Evolutionary conservation across 2,113 vertebrate species (phyloP), one percentile per base, ranked within the genome.

Genomic region (Scophthalmus maximus): DNA sequence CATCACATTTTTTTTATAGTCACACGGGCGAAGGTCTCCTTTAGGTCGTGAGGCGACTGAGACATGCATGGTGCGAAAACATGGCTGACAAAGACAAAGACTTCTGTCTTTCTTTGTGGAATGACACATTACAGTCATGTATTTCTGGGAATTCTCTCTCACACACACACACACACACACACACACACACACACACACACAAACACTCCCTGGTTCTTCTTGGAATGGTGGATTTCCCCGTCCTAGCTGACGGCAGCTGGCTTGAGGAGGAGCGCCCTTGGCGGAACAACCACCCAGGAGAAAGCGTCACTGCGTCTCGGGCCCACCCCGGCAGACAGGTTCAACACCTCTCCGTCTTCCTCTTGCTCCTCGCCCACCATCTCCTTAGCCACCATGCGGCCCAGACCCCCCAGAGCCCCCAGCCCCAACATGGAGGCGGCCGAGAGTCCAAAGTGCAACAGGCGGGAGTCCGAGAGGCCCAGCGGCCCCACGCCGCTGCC

Each of bases 211-310:
- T 66, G 36, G 2, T 32, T 67, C 11, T 40, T 6, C 32, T 3
- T 27, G 8, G 26, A 7, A n/a, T 46, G 8, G 10, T 1, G 25
- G 17, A 68, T 34, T 38, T 27, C 36, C 47, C 30, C 18, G n/a
- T 14, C 47, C 79, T 94, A 96, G 78, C 94, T 95, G 78, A 96
- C 96, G 8, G 95, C 92, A 0, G 96, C 93, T 0, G 95, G 96
- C 83, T 96, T 97, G 32, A 97, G 95, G 56, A 97, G 90, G 74
- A 98, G 85, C 0, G 95, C 95, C 52, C 95, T 95, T 0, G 95
- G 94, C 0, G 97, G 96, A 44, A 98, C 94, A 40, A 98, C 94
- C 83, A 98, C 94, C 97, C 97, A 99, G 59, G 96, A 93, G 64
- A 96, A 64, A 47, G 78, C 36, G 2, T 90, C 82, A 4, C 62